A percentile compares a stretch with the other conserved stretches of the same genome.
phyloP scores from a whole-genome alignment of 2,797 vertebrate genomes.

The Fringilla coelebs region DNA sequence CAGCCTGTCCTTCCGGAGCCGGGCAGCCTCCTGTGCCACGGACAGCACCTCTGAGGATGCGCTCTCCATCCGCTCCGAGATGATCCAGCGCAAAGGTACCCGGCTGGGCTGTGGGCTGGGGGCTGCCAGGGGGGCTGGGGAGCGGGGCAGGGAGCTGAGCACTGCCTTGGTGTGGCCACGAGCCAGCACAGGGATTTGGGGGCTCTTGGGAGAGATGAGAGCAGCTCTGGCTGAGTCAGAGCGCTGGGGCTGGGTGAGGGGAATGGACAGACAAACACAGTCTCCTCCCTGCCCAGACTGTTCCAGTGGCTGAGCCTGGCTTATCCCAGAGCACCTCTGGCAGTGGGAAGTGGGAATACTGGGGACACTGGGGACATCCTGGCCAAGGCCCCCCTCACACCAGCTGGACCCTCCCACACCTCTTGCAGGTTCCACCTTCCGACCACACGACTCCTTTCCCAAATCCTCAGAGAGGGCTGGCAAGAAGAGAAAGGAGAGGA shows the following conservation, averaged over 20 bases:
- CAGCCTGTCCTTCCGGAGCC: conserved; percentile 75
- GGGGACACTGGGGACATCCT: background rate
- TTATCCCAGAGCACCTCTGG: background rate
- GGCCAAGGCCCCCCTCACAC: background rate
- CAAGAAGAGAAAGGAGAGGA: conserved; percentile 84
- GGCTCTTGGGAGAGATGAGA: background rate
- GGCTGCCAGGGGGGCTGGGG: fast-evolving
- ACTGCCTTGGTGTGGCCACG: fast-evolving
- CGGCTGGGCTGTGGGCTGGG: fast-evolving
- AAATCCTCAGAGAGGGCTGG: conserved; percentile 70
- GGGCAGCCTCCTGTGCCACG: conserved; percentile 64
- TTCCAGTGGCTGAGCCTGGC: fast-evolving
- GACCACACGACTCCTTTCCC: conserved; percentile 78
- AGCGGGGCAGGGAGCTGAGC: fast-evolving
- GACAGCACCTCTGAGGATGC: conserved; percentile 76
- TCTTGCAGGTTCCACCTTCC: conserved; percentile 76
- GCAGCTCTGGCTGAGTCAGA: conserved; percentile 20
- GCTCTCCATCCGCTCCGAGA: conserved; percentile 77
- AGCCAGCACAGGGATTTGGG: background rate
- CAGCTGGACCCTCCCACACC: fast-evolving
- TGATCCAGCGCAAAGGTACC: conserved; percentile 80
- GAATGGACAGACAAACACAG: background rate
- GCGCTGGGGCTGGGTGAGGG: background rate
- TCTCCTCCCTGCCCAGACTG: background rate
- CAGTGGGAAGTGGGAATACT: background rate